Base-by-base conservation (phyloP, 1,140 invertebrate species). In the Drosophila nigrodunni region DNA sequence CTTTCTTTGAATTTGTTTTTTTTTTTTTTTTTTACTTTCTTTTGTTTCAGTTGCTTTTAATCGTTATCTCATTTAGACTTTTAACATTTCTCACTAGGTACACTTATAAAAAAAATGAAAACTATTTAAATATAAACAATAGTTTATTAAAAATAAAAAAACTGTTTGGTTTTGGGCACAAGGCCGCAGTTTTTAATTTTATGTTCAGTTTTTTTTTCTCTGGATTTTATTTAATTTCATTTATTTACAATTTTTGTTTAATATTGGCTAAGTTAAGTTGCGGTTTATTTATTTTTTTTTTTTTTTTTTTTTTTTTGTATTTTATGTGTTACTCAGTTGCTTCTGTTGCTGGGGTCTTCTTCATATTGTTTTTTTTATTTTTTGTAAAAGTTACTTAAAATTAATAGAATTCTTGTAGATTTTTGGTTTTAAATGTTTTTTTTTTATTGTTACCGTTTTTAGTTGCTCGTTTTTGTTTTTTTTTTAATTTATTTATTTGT, bases 1-100 rank as follows among this genome's bases (percentile, higher is more conserved):
- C 87, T 90, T 90, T 90, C 82, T 90, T 90, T 90, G 87, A 90
- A 90, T 90, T 90, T 86, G 78, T 90, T 90, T 90, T 90, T 69
- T 78, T 71, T 78, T 85, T 74, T 76, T 86, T 74, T 70, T 77
- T 78, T 82, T 79, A 74, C 71, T 75, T 91, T 75, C 74, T 70
- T 65, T 86, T 85, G 82, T 77, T 87, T 74, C 83, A 77, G 81
- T 85, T 85, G 81, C 81, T 85, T 85, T 85, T 76, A 60, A 72
- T 65, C 60, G 68, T 72, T 72, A 72, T 85, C 74, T 59, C 74
- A 80, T 89, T 89, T 78, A 89, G 85, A 89, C 85, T 89, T 89
- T 89, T 89, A 90, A 89, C 75, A 89, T 89, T 88, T 89, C 85
- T 90, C 85, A 89, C 85, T 89, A 89, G 85, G 85, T 89, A 89